phyloP scores from a whole-genome alignment of 2,888 invertebrate genomes.

The Choreutis nemorana region DNA sequence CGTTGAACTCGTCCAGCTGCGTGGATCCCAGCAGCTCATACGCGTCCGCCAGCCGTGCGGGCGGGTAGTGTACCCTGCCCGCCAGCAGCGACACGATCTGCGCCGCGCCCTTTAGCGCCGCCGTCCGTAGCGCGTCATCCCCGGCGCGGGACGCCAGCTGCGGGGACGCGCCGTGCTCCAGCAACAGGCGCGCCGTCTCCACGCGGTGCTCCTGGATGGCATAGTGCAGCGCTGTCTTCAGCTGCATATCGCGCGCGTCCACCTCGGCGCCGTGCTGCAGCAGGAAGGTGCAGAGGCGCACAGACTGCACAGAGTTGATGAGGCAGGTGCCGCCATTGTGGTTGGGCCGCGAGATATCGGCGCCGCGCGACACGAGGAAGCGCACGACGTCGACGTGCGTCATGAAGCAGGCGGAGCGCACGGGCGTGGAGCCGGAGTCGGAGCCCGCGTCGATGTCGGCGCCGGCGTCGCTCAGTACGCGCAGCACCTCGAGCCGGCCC shows the following conservation, averaged over 20 bases:
- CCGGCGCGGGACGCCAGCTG: constrained; percentile 79
- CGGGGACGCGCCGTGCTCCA: constrained; percentile 83
- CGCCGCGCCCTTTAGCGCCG: constrained; percentile 75
- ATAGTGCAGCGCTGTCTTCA: constrained; percentile 92
- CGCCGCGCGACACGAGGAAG: constrained; percentile 78
- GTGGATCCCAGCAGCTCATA: constrained; percentile 87
- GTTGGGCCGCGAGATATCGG: constrained; percentile 85
- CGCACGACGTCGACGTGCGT: constrained; percentile 82
- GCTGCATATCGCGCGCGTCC: constrained; percentile 88
- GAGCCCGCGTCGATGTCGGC: constrained; percentile 88
- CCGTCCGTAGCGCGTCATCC: constrained; percentile 89
- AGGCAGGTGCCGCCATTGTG: constrained; percentile 93
- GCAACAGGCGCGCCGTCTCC: constrained; percentile 82
- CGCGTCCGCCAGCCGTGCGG: constrained; percentile 81
- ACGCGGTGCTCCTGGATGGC: constrained; percentile 86
- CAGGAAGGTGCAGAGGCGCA: constrained; percentile 80
- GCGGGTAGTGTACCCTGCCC: constrained; percentile 66
- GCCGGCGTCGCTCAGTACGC: constrained; percentile 78
- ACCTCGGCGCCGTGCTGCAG: constrained; percentile 82
- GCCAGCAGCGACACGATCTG: constrained; percentile 77
- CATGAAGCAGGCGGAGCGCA: constrained; percentile 93
- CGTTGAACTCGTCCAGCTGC: constrained; percentile 87
- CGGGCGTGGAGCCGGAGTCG: constrained; percentile 89
- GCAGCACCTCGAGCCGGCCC: constrained; percentile 79
- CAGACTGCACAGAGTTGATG: constrained; percentile 91